These are phyloP conservation scores for Pseudococcus longispinus DNA, from an alignment of 2,888 invertebrate genomes.

Conservation along the genomic window DNA sequence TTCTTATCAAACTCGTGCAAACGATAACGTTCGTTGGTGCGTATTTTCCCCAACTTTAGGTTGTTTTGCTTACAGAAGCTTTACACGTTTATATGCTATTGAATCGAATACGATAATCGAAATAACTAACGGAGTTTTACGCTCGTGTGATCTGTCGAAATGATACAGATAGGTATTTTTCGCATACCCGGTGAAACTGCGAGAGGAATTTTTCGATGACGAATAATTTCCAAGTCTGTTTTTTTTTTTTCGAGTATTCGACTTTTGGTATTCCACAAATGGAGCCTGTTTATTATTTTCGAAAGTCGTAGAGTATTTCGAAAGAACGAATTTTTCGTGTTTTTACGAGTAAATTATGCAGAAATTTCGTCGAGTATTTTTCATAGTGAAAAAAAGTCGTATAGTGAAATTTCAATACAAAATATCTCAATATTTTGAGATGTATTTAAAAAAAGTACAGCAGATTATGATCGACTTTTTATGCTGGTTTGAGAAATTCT, in stretches of 20 bases:
- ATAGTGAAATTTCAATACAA: too few relatives aligned
- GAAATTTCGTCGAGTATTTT: neutral
- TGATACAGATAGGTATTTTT: neutral
- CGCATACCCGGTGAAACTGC: neutral
- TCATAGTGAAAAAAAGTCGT: too few relatives aligned
- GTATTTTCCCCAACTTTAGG: neutral
- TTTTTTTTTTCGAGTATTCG: neutral
- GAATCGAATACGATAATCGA: neutral
- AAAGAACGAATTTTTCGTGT: neutral
- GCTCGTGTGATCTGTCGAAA: neutral
- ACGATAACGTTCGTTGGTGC: too few relatives aligned
- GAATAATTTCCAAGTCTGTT: neutral
- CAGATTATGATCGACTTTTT: too few relatives aligned
- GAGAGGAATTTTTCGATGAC: neutral
- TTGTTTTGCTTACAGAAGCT: neutral
- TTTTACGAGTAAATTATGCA: neutral
- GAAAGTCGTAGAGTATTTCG: neutral
- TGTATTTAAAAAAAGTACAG: too few relatives aligned
- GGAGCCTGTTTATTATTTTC: neutral
- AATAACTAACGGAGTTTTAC: neutral
- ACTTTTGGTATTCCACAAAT: neutral
- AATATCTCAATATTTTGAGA: too few relatives aligned
- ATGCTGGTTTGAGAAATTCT: neutral
- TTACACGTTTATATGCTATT: neutral
- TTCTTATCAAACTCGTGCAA: too few relatives aligned